These are phyloP conservation scores for Iselma pallidipennis DNA, from an alignment of 2,888 invertebrate species.

Conservation along the genomic window DNA sequence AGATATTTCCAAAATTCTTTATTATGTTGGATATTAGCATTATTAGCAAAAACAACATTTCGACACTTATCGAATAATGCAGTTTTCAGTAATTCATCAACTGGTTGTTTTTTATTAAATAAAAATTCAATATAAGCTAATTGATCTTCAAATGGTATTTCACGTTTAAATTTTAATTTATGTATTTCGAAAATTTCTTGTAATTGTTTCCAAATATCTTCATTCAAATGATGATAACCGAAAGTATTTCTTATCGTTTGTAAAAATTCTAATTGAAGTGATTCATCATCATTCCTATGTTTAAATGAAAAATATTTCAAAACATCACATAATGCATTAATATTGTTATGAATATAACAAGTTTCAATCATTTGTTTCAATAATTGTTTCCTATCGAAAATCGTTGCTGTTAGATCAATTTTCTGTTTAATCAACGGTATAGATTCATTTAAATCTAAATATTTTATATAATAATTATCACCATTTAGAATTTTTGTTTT, in stretches of 20 bases:
- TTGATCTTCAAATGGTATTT: not conserved
- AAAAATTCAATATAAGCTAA: not conserved
- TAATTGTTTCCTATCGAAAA: constrained; percentile 14
- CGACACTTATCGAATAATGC: too few species aligned
- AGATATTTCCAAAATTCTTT: not conserved
- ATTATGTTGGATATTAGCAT: not conserved
- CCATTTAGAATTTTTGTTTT: constrained; percentile 7
- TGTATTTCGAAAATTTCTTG: not conserved
- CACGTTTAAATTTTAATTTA: not conserved
- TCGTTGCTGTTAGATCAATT: constrained; percentile 33
- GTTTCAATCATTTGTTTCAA: constrained; percentile 24
- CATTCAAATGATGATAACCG: not conserved
- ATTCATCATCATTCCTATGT: constrained; percentile 32
- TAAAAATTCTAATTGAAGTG: constrained; percentile 3
- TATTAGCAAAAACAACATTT: too few species aligned
- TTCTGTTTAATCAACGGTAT: constrained; percentile 33
- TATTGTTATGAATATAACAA: constrained; percentile 29
- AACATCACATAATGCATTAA: constrained; percentile 25
- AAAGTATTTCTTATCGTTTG: not conserved
- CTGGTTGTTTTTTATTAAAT: not conserved
- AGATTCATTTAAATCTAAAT: constrained; percentile 23
- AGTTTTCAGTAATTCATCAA: not conserved
- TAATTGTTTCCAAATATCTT: not conserved
- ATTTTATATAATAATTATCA: constrained; percentile 19
- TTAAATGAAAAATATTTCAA: constrained; percentile 32